A percentile compares a stretch with the other conserved stretches of the same genome.
Conservation (phyloP, 2,888 invertebrate species). For the Eupithecia insigniata region DNA sequence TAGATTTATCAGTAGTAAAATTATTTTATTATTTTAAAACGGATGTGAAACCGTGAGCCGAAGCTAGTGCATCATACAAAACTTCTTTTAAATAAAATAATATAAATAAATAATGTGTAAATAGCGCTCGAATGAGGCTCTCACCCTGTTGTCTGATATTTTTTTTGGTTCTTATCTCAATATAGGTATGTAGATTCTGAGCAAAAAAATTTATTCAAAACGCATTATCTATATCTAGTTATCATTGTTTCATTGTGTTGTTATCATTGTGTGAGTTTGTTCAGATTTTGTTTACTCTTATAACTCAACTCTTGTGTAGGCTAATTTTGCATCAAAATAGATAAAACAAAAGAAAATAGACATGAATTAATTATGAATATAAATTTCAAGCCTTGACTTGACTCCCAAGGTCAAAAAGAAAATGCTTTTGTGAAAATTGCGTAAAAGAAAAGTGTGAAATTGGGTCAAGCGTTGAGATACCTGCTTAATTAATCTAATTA, state of each 20-base stretch:
- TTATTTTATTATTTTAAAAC: background rate
- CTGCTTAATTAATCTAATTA: conserved; percentile 18
- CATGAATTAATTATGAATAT: background rate
- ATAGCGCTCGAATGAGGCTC: too few species aligned
- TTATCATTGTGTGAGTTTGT: too few species aligned
- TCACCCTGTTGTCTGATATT: too few species aligned
- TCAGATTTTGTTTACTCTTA: background rate
- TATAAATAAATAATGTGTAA: too few species aligned
- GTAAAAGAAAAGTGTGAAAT: conserved; percentile 17
- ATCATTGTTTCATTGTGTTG: too few species aligned
- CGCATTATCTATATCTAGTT: too few species aligned
- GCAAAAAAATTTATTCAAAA: too few species aligned
- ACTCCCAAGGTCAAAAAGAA: conserved; percentile 1
- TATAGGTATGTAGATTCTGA: too few species aligned
- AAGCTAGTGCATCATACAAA: background rate
- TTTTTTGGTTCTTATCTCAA: too few species aligned
- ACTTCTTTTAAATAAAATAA: too few species aligned
- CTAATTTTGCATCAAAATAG: background rate
- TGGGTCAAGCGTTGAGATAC: conserved; percentile 13
- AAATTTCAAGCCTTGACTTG: background rate
- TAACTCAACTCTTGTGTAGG: background rate
- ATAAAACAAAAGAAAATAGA: background rate
- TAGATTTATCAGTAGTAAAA: background rate
- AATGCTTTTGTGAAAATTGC: background rate
- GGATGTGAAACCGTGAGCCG: background rate